Evolutionary conservation across 2,888 invertebrate genomes (phyloP).

Genomic region (Drosophila mimica): DNA sequence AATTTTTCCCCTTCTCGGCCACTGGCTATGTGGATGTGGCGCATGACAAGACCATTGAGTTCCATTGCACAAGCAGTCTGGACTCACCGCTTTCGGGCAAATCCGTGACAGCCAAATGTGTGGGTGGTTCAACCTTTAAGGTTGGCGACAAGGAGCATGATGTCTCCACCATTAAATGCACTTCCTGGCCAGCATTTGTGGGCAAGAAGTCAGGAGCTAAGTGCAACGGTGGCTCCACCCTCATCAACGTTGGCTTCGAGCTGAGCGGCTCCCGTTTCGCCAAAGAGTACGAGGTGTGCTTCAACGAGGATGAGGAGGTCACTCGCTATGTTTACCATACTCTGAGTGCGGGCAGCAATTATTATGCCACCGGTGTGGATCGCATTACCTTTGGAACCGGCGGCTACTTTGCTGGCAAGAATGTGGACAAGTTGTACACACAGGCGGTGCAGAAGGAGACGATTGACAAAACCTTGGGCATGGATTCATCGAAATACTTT

Average conservation of each 20-base stretch:
- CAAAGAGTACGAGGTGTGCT: slow-evolving; percentile 83
- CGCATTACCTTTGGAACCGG: slow-evolving; percentile 79
- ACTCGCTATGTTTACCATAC: slow-evolving; percentile 82
- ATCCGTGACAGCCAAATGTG: slow-evolving; percentile 69
- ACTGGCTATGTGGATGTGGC: slow-evolving; percentile 65
- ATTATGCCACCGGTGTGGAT: slow-evolving; percentile 82
- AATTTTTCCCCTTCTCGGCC: slow-evolving; percentile 63
- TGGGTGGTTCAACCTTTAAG: slow-evolving; percentile 65
- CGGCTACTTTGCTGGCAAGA: slow-evolving; percentile 78
- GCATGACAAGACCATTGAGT: slow-evolving; percentile 67
- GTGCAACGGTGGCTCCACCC: slow-evolving; percentile 75
- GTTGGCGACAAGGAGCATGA: slow-evolving; percentile 58
- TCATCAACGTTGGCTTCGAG: slow-evolving; percentile 82
- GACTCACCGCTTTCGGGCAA: slow-evolving; percentile 60
- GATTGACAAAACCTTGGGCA: slow-evolving; percentile 77
- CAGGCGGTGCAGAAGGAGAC: slow-evolving; percentile 77
- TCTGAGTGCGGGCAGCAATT: slow-evolving; percentile 83
- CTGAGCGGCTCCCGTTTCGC: slow-evolving; percentile 75
- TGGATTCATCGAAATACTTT: slow-evolving; percentile 63
- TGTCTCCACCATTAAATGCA: slow-evolving; percentile 80
- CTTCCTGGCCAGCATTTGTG: slow-evolving; percentile 70
- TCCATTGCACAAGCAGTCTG: slow-evolving; percentile 72
- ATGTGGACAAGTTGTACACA: slow-evolving; percentile 81
- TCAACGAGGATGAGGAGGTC: slow-evolving; percentile 78
- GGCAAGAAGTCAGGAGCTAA: slow-evolving; percentile 69